phyloP scores from a whole-genome alignment of 35 echinoderm and acorn worm genomes.

The Eucidaris tribuloides region DNA sequence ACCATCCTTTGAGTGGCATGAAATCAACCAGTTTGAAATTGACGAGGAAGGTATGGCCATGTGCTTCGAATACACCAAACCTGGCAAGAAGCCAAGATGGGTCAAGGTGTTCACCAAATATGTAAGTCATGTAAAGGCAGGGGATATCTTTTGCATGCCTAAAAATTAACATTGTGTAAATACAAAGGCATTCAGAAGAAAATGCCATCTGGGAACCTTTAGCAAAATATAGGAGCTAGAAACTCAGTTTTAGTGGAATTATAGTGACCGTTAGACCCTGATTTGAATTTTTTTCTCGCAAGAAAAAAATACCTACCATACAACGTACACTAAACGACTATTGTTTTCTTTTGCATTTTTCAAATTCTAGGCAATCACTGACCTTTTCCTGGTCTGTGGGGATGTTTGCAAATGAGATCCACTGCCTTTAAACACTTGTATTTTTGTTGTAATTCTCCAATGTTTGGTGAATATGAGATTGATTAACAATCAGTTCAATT shows the following conservation, averaged over 20 bases:
- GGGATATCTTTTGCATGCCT: background rate
- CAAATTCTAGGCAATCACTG: too few relatives aligned
- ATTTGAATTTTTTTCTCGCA: background rate
- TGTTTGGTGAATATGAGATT: too few relatives aligned
- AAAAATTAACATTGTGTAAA: background rate
- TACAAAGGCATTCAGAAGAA: background rate
- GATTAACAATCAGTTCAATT: too few relatives aligned
- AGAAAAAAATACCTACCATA: background rate
- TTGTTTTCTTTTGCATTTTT: too few relatives aligned
- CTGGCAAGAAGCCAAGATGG: conserved; percentile 85
- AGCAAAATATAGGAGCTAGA: too few relatives aligned
- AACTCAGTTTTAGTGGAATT: background rate
- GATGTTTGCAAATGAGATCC: too few relatives aligned
- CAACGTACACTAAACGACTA: too few relatives aligned
- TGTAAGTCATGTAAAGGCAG: too few relatives aligned
- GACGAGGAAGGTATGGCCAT: conserved; percentile 94
- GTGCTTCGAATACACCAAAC: conserved; percentile 95
- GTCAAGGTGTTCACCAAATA: conserved; percentile 92
- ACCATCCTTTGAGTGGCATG: conserved; percentile 85
- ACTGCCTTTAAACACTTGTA: too few relatives aligned
- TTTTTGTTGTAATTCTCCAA: too few relatives aligned
- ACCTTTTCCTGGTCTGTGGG: too few relatives aligned
- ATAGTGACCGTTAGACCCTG: background rate
- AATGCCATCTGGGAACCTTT: background rate
- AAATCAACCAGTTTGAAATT: conserved; percentile 75